These are phyloP conservation scores for Drosophila murphyi DNA, from an alignment of 1,140 invertebrate species.

Conservation along the genomic window DNA sequence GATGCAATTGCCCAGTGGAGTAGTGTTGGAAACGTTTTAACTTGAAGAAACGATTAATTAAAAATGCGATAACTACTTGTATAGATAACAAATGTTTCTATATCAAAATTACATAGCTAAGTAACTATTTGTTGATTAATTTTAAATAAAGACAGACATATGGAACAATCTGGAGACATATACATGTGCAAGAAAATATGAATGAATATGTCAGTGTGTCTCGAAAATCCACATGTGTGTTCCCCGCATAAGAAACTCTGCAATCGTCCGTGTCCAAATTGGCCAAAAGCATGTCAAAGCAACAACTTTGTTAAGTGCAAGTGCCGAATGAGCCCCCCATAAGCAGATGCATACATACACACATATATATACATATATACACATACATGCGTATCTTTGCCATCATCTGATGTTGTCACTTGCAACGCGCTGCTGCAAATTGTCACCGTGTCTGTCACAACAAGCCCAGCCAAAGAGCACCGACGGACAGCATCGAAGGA, in stretches of 20 bases:
- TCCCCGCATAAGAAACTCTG: background rate
- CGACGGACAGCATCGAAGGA: conserved; percentile 10
- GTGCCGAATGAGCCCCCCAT: background rate
- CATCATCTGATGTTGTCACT: conserved; percentile 28
- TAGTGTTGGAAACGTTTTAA: background rate
- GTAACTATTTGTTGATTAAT: no score
- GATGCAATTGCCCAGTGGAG: background rate
- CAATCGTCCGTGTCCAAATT: conserved; percentile 19
- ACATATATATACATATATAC: background rate
- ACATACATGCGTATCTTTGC: background rate
- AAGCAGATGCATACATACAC: background rate
- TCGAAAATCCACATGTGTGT: background rate
- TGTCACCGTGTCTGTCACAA: conserved; percentile 50
- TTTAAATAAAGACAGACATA: no score
- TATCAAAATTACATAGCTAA: no score
- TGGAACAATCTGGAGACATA: no score
- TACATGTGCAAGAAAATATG: no score
- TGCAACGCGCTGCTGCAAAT: conserved; percentile 47
- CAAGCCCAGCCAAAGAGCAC: conserved; percentile 13
- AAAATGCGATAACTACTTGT: no score
- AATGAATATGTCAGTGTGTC: background rate
- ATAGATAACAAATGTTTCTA: no score
- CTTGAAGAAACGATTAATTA: background rate
- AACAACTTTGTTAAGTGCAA: conserved; percentile 40
- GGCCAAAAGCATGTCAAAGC: conserved; percentile 25